Base-by-base conservation (phyloP, 2,888 invertebrate species). In the Antitype chi region DNA sequence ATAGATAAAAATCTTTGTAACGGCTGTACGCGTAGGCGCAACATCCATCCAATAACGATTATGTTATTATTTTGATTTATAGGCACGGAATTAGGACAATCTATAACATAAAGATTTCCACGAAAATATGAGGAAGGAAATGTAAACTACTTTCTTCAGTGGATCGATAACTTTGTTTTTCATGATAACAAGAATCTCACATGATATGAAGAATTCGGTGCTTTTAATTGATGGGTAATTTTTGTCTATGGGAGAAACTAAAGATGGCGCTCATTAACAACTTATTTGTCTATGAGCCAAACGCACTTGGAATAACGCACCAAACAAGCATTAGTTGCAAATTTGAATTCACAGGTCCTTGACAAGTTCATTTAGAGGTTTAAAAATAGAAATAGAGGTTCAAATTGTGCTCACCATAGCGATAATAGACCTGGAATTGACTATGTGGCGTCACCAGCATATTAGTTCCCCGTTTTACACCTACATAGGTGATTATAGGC, bases 1-100 rank as follows among this genome's bases (percentile, higher is more conserved):
- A 86, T 47, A 76, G 76, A 88, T 88, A 87, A 88, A 86, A 86
- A 80, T 82, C 74, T 84, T 77, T 66, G 66, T 79, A 78, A 76
- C 70, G 78, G 63, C 69, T 82, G 6, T 38, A 68, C 15, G 74
- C 72, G 86, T 87, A 49, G 83, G 78, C 80, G 70, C 84, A 60
- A 13, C 66, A 53, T 62, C 43, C 59, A 70, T 43, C 57, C 64
- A 80, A 78, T 86, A 77, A 78, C 66, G 28, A 76, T 86, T 76
- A 69, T 70, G 52, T 74, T 73, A 70, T 67, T 77, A 80, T 84
- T 75, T 74, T 80, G 76, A 86, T 84, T 80, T 85, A 84, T 80
- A 49, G 70, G n/a, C 62, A 23, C 4, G 60, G 57, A 81, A 85
- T 87, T 72, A 75, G 86, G 62, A 68, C 76, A 78, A 66, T 69